phyloP scores from a whole-genome alignment of 2,888 invertebrate species.

The Herminia tarsipennalis region DNA sequence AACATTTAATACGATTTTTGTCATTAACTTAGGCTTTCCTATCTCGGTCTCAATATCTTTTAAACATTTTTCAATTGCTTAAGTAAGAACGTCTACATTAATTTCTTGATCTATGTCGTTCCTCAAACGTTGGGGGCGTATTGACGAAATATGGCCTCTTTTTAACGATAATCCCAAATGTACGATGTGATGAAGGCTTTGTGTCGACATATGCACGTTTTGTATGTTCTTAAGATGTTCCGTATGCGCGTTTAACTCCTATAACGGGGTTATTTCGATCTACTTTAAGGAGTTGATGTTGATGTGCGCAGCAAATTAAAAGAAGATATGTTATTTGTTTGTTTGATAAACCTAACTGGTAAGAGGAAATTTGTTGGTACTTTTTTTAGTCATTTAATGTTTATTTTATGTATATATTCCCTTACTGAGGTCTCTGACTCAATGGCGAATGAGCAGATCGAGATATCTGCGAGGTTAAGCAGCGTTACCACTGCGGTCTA shows the following conservation, averaged over 20 bases:
- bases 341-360: no score
- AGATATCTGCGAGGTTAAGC: no score
- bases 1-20: no score
- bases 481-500: no score
- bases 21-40: no score
- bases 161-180: slow-evolving; percentile 56
- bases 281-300: slow-evolving; percentile 2
- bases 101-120: slow-evolving; percentile 34
- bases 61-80: neutral
- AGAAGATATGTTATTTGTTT: slow-evolving; percentile 6
- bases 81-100: slow-evolving; percentile 2
- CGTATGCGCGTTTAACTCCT: slow-evolving; percentile 10
- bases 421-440: no score
- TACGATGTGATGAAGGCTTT: slow-evolving; percentile 48
- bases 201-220: slow-evolving; percentile 33
- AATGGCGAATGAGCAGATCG: no score
- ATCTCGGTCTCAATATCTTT: neutral
- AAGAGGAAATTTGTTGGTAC: no score
- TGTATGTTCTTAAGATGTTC: slow-evolving; percentile 8
- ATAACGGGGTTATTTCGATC: slow-evolving; percentile 18
- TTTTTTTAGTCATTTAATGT: no score
- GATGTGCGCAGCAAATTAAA: neutral
- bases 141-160: slow-evolving; percentile 56
- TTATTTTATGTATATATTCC: no score
- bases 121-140: slow-evolving; percentile 35